Evolutionary conservation across 1,140 invertebrate genomes (phyloP), one percentile per base, ranked within the genome.

Genomic region (Caenorhabditis brenneri): DNA sequence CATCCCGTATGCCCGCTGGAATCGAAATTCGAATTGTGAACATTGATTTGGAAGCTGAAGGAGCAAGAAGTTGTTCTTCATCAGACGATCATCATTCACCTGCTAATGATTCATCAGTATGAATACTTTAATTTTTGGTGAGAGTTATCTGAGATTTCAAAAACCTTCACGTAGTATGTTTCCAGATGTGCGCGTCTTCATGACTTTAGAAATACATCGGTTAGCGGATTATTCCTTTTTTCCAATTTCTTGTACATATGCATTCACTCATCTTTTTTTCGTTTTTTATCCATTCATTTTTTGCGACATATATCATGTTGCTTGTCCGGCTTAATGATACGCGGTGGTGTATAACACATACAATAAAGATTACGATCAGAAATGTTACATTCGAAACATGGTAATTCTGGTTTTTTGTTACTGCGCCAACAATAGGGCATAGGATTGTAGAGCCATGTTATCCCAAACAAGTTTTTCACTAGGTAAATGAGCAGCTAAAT

Each of bases 21-120:
- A 74, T 65, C 33, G 69, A 83, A 79, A 83, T 83, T 79, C 48
- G 78, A 39, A 83, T 83, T 22, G 82, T 83, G 19, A 83, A 83
- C 39, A 83, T 83, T 51, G 82, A 83, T 27, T 42, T 83, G 36
- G 82, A 83, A 58, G 82, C 82, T 4, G 82, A 83, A 83, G 82
- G 58, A 36, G 82, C 42, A 19, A 36, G 65, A 83, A 74, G 60
- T 46, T 42, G 65, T 27, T 74, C 65, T 74, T 74, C 65, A 15
- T 74, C 65, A 46, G 36, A 46, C 24, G 65, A 74, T 74, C 65
- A 42, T 74, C 65, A 65, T 65, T 65, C 58, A 0, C 58, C 36
- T 74, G 65, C 65, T 24, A 74, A 74, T 74, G 65, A 74, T 74
- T 74, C 65, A 42, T 74, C 65, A 10, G 65, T 74, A 19, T 74